Evolutionary conservation across 2,888 invertebrate species (phyloP).

Genomic region (Bursaphelenchus okinawaensis): DNA sequence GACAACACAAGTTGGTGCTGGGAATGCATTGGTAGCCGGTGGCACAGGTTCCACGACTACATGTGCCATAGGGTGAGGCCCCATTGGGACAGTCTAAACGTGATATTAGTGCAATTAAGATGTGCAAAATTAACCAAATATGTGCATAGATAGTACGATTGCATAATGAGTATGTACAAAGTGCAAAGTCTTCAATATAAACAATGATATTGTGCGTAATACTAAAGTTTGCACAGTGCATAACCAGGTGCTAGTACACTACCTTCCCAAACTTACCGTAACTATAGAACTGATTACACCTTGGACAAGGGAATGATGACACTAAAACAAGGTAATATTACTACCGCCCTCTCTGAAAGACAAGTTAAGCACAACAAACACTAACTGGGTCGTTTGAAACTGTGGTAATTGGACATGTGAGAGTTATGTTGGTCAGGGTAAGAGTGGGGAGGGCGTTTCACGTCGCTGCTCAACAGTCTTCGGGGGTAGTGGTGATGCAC

Average conservation of each 20-base stretch:
- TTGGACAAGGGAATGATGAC: constrained; percentile 10
- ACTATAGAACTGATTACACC: constrained; percentile 9
- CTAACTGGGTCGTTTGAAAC: constrained; percentile 7
- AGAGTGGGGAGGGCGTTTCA: not conserved
- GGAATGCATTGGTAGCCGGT: constrained; percentile 43
- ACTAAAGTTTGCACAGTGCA: no score
- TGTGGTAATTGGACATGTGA: not conserved
- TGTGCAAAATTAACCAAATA: not conserved
- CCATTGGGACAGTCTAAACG: constrained; percentile 19
- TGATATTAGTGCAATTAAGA: not conserved
- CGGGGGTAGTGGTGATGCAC: not conserved
- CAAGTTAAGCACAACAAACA: not conserved
- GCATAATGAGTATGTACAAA: not conserved
- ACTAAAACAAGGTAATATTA: constrained; percentile 4
- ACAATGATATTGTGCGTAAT: no score
- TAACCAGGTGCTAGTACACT: no score
- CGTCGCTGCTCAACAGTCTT: not conserved
- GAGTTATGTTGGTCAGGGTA: not conserved
- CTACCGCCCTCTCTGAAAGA: not conserved
- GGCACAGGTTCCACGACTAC: constrained; percentile 38
- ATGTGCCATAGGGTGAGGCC: constrained; percentile 32
- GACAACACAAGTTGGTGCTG: constrained; percentile 13
- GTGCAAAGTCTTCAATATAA: not conserved
- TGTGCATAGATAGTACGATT: no score
- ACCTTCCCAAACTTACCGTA: constrained; percentile 13